Evolutionary conservation across 1,140 invertebrate genomes (phyloP).

Genomic region (Rhizoglyphus robini): DNA sequence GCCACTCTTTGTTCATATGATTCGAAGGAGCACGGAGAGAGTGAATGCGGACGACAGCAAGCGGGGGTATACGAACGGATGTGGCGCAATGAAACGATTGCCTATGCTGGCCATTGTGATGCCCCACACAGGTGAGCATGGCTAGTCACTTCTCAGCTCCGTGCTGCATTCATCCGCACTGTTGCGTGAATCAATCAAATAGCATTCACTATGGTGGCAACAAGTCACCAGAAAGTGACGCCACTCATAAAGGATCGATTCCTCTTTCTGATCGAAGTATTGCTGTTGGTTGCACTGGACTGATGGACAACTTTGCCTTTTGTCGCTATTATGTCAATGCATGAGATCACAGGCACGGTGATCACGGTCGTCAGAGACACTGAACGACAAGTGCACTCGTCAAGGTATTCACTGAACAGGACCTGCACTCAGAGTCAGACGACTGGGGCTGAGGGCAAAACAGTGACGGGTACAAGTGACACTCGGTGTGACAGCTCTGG

Average conservation of each 20-base stretch:
- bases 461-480: no score
- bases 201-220: no score
- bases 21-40: not conserved
- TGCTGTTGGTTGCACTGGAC: not conserved
- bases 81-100: not conserved
- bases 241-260: no score
- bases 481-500: no score
- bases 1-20: slow-evolving; percentile 10
- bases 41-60: not conserved
- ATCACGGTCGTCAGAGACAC: not conserved
- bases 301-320: not conserved
- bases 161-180: not conserved
- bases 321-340: no score
- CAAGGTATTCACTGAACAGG: no score
- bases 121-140: not conserved
- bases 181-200: not conserved
- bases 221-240: no score
- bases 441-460: no score
- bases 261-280: no score
- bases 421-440: no score
- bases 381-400: no score
- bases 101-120: not conserved
- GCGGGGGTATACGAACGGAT: not conserved
- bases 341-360: no score
- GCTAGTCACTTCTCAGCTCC: not conserved